Base-by-base conservation (phyloP, 2,888 invertebrate species). In the Drosophila rubida region DNA sequence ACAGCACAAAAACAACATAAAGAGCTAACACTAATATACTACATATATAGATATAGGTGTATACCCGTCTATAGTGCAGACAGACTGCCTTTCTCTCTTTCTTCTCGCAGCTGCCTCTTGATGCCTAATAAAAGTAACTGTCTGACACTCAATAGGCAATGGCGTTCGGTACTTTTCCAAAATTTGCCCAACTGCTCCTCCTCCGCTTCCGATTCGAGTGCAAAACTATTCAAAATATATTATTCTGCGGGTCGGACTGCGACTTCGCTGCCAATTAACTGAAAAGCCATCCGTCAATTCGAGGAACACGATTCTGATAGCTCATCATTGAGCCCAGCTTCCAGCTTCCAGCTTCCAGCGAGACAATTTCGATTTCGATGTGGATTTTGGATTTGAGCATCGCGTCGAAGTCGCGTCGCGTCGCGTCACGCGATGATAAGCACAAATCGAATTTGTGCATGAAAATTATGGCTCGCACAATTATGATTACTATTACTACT, bases 361-460 rank as follows among this genome's bases (percentile, higher is more conserved):
- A 23, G 35, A 13, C 7, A 14, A 16, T 30, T 53, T 27, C 9
- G 8, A 30, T 51, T 9, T 30, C 44, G 4, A n/a, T 25, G 27
- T 14, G 30, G 48, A 25, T 57, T 46, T 51, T 51, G 19, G 22
- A 1, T 32, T 32, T 4, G n/a, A n/a, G 30, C 19, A 16, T 27
- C 19, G 19, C 32, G 19, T 16, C 45, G 58, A n/a, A n/a, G n/a
- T n/a, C n/a, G 30, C 19, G 27, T 27, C 19, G 19, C 32, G 19
- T 16, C 45, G 58, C 60, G 78, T 82, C 86, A 85, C 83, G 86
- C 83, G 70, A 82, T 82, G 86, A 82, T 82, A 86, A 83, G 80
- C 81, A 69, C 70, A 80, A 78, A 82, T 86, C 81, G 83, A 82
- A 82, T 85, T 75, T 80, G 81, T 78, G 72, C 80, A 80, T 80